These are phyloP conservation scores for Pardosa pseudoannulata DNA, from an alignment of 2,888 invertebrate genomes.

Conservation along the genomic window DNA sequence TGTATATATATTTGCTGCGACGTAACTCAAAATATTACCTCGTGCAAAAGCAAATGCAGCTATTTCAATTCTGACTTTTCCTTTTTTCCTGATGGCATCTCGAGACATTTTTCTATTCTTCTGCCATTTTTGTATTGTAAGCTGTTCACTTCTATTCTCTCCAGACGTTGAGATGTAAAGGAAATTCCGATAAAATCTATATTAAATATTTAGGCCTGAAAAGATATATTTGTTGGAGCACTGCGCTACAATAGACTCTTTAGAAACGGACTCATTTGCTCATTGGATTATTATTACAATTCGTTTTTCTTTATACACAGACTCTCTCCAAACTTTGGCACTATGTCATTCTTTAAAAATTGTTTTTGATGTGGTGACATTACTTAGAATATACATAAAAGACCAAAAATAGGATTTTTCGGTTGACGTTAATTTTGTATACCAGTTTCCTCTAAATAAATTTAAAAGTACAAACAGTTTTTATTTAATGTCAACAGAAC, in stretches of 20 bases:
- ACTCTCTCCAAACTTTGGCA: conserved; percentile 33
- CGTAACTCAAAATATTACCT: too few relatives aligned
- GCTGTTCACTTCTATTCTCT: too few relatives aligned
- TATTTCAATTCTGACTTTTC: too few relatives aligned
- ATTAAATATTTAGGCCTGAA: too few relatives aligned
- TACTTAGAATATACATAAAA: conserved; percentile 12
- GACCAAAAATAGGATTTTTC: background rate
- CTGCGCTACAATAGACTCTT: conserved; percentile 37
- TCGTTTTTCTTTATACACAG: conserved; percentile 7
- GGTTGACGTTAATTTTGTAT: background rate
- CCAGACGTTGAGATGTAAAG: too few relatives aligned
- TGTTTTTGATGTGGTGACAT: conserved; percentile 32
- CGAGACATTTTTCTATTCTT: too few relatives aligned
- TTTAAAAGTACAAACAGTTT: background rate
- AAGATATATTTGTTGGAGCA: too few relatives aligned
- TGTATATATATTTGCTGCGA: too few relatives aligned
- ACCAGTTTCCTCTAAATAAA: background rate
- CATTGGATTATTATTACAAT: conserved; percentile 37
- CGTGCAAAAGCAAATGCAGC: too few relatives aligned
- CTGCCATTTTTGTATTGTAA: too few relatives aligned
- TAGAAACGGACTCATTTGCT: conserved; percentile 30
- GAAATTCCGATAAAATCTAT: too few relatives aligned
- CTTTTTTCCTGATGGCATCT: too few relatives aligned
- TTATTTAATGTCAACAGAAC: background rate
- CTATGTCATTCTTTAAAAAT: conserved; percentile 8